Evolutionary conservation across 2,888 invertebrate species (phyloP), one percentile per base, ranked within the genome.

Genomic region (Boloria selene): DNA sequence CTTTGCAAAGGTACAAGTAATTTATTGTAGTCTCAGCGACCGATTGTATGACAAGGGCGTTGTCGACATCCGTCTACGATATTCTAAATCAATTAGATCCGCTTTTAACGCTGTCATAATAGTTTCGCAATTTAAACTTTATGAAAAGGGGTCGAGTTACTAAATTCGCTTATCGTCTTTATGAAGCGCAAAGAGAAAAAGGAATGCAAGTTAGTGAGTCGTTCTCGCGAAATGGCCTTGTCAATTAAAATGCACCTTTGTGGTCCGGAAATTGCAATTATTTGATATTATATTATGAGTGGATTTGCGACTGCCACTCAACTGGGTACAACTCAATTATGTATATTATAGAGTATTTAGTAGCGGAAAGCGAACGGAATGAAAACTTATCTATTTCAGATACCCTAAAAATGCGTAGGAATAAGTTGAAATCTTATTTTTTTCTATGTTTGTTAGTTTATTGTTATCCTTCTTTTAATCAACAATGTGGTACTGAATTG

Each of bases 261-360:
- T 84, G 85, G 84, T 81, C 85, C 87, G 88, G 89, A 90, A 88
- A 90, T 87, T 86, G 82, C 83, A 81, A 76, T 79, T 77, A 74
- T 82, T 82, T 84, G 84, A 84, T 81, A 50, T 47, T 49, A 16
- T 38, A 49, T 10, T 26, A 31, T 7, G 17, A 13, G 4, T n/a
- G 4, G 10, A 10, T 47, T 14, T 59, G 49, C 31, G 7, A 38
- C 31, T 38, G 49, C 7, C 14, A 59, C 13, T 26, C 1, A 26
- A 31, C 17, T 1, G 4, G 26, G 0, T 59, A 49, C 10, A 31
- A 31, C 26, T 14, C 26, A 31, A 53, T n/a, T 3, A 26, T 7
- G 1, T n/a, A 16, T 31, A 10, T 2, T 52, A 13, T 52, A 13
- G 13, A 4, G 18, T 31, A 42, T 10, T 16, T 18, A 7, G 14